phyloP scores from a whole-genome alignment of 2,113 vertebrate species.

The Conger conger region DNA sequence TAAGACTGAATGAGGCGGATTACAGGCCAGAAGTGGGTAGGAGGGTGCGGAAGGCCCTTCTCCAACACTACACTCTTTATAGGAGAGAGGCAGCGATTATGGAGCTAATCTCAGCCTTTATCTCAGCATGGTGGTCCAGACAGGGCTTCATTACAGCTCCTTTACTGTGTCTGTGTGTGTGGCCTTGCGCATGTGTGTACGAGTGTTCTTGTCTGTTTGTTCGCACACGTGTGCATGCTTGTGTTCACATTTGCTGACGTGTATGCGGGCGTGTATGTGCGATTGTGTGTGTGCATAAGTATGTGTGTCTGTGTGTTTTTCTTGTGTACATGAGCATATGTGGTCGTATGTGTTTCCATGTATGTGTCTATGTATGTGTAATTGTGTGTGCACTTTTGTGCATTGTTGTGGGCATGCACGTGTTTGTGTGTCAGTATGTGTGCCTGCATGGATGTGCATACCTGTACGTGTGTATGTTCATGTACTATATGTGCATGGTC shows the following conservation, averaged over 20 bases:
- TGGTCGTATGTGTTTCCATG: not conserved
- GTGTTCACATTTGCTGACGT: not conserved
- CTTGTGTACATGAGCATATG: too few species aligned
- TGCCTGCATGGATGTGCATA: not conserved
- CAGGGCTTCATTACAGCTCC: conserved; percentile 17
- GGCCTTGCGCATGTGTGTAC: not conserved
- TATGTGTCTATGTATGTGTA: not conserved
- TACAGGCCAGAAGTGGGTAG: conserved; percentile 49
- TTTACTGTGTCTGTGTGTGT: conserved; percentile 1
- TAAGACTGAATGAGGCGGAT: conserved; percentile 59
- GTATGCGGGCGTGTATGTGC: not conserved
- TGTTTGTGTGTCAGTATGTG: not conserved
- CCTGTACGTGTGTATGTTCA: not conserved
- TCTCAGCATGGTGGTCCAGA: conserved; percentile 55
- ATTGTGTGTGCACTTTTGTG: not conserved
- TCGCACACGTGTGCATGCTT: not conserved
- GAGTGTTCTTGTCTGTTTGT: not conserved
- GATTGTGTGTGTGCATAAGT: too few species aligned
- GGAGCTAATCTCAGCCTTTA: conserved; percentile 53
- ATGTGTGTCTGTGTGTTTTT: too few species aligned
- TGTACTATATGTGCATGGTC: not conserved
- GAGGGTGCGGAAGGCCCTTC: conserved; percentile 46
- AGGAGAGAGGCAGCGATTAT: conserved; percentile 56
- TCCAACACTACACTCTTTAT: conserved; percentile 61
- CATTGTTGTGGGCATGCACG: too few species aligned